Percentiles rank a stretch among this genome's conserved stretches.
phyloP scores from a whole-genome alignment of 2,888 invertebrate genomes.

The Drosophila bunnanda region DNA sequence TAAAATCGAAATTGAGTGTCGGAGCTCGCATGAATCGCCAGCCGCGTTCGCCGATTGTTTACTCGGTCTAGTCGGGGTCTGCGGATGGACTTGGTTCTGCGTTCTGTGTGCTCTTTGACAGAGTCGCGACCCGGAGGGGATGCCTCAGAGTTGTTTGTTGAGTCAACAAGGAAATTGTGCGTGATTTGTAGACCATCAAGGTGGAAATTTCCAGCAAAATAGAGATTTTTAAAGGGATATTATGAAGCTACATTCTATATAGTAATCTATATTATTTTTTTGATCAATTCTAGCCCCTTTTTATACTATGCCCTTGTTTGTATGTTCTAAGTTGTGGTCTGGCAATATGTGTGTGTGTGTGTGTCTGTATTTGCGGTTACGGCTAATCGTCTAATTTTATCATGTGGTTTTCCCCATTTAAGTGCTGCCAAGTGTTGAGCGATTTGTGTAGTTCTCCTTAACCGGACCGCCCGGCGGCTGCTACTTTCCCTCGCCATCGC shows the following conservation, averaged over 20 bases:
- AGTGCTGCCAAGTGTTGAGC: constrained; percentile 74
- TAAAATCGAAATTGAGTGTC: constrained; percentile 32
- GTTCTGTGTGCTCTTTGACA: constrained; percentile 34
- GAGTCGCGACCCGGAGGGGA: constrained; percentile 17
- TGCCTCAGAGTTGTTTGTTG: neutral
- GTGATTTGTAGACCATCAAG: neutral
- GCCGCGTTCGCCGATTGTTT: constrained; percentile 64
- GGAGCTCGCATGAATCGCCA: constrained; percentile 52
- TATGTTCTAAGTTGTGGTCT: constrained; percentile 11
- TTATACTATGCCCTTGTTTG: neutral
- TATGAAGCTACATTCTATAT: neutral
- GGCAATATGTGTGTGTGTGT: neutral
- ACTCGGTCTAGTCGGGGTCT: constrained; percentile 62
- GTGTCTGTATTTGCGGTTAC: constrained; percentile 44
- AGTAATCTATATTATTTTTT: neutral
- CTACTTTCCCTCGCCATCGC: neutral
- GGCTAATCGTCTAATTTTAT: constrained; percentile 79
- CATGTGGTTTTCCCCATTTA: constrained; percentile 76
- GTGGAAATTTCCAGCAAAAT: no score
- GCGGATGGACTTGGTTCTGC: constrained; percentile 18
- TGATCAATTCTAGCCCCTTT: neutral
- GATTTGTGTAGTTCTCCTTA: constrained; percentile 62
- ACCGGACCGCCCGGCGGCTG: constrained; percentile 1
- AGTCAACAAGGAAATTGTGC: constrained; percentile 1
- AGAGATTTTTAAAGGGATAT: neutral